Evolutionary conservation across 2,797 vertebrate genomes (phyloP), one percentile per base, ranked within the genome.

Genomic region (Chaunax sp.): DNA sequence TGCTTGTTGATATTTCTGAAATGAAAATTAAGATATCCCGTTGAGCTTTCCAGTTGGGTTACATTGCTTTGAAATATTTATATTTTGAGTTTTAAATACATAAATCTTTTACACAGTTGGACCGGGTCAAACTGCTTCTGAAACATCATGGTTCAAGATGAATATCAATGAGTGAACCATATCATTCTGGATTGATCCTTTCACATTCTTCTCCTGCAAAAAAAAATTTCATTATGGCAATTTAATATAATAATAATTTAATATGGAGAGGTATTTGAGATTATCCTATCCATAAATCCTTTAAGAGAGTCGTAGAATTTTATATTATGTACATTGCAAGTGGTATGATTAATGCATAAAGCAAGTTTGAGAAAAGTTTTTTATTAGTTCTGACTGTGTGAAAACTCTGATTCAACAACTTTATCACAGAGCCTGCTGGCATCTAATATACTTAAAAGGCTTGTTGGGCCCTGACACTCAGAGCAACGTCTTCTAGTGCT

Each of bases 1-100:
- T 66, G 43, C 57, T 54, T 44, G 70, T 54, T 56, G 51, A 81
- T 71, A 85, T 79, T 35, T 60, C 64, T 71, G 61, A 78, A 74
- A 62, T 45, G n/a, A 74, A 82, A 83, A 80, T 77, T 64, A 64
- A 40, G 33, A 78, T 74, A 81, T 85, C 81, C 77, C 63, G 38
- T 41, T 22, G 75, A 59, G 74, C 65, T 51, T 51, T 86, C 30
- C 74, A 74, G 41, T 64, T 76, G 71, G 68, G 69, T 35, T 67
- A 53, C 72, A 81, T 85, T 75, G 33, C 69, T 18, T 46, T 92
- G 59, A 92, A 89, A 88, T 78, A 93, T 91, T 85, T 73, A 89
- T 86, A 77, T 64, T 77, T 81, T 53, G 62, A 82, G 62, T 90
- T 91, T 84, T 89, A 85, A 50, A 73, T 45, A 8, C 71, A 90